phyloP scores from a whole-genome alignment of 2,797 vertebrate species.

The Dallia pectoralis region DNA sequence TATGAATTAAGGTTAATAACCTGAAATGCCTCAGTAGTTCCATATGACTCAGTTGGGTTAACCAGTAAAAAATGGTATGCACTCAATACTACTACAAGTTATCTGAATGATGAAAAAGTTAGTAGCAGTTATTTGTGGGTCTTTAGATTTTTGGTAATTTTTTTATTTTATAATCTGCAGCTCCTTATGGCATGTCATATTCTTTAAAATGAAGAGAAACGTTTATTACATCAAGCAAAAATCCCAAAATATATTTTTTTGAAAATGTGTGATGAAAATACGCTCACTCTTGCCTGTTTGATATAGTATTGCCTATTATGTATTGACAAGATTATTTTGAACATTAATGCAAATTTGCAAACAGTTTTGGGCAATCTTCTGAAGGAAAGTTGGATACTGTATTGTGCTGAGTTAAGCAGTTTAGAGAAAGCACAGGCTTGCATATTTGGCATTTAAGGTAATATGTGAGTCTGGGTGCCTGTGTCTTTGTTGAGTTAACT shows the following conservation, averaged over 20 bases:
- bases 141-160: background rate
- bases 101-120: too few relatives aligned
- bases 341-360: conserved; percentile 43
- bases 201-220: background rate
- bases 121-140: too few relatives aligned
- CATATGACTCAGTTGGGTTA: too few relatives aligned
- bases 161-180: background rate
- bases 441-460: conserved; percentile 28
- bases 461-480: conserved; percentile 23
- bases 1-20: background rate
- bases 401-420: conserved; percentile 52
- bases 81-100: too few relatives aligned
- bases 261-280: background rate
- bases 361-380: conserved; percentile 30
- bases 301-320: conserved; percentile 2
- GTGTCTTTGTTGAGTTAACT: conserved; percentile 34
- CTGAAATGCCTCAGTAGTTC: background rate
- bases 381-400: conserved; percentile 40
- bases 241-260: background rate
- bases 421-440: conserved; percentile 40
- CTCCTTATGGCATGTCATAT: background rate
- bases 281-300: background rate
- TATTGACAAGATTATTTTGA: conserved; percentile 43
- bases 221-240: background rate
- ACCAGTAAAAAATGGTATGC: too few relatives aligned